Evolutionary conservation across 2,888 invertebrate species (phyloP).

Genomic region (Eupithecia exiguata): DNA sequence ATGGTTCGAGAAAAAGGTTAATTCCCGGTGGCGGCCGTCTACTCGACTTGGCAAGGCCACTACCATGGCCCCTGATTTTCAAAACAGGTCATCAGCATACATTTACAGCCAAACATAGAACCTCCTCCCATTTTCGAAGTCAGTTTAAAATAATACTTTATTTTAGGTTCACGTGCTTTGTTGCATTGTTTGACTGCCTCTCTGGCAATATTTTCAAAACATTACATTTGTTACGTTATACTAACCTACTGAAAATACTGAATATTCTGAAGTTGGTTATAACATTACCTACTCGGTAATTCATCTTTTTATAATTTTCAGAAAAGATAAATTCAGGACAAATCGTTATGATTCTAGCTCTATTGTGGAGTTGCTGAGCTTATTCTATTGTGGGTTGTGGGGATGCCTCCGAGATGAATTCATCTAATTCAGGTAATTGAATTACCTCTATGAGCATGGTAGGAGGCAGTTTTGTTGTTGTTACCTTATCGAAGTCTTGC

Average conservation of each 20-base stretch:
- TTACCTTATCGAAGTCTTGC: conserved; percentile 75
- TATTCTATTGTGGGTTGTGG: too few relatives aligned
- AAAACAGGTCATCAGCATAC: too few relatives aligned
- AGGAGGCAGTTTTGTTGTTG: background rate
- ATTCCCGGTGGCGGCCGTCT: too few relatives aligned
- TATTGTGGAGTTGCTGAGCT: background rate
- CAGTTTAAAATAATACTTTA: background rate
- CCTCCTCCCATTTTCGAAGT: background rate
- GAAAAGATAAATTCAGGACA: background rate
- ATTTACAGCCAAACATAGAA: too few relatives aligned
- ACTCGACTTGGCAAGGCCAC: too few relatives aligned
- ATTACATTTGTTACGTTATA: background rate
- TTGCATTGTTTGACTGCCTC: background rate
- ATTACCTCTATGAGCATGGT: background rate
- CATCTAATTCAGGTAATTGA: too few relatives aligned
- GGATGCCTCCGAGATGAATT: background rate
- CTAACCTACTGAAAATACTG: background rate
- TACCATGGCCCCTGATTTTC: too few relatives aligned
- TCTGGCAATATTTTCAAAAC: background rate
- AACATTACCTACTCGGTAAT: background rate
- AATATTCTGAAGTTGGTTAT: background rate
- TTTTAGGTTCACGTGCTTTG: background rate
- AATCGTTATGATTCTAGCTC: background rate
- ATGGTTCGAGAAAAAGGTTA: too few relatives aligned
- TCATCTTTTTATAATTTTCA: background rate